Percentiles rank a stretch among this genome's conserved stretches.
Evolutionary conservation across 2,888 invertebrate genomes (phyloP).

Genomic region (Sericinus montela): DNA sequence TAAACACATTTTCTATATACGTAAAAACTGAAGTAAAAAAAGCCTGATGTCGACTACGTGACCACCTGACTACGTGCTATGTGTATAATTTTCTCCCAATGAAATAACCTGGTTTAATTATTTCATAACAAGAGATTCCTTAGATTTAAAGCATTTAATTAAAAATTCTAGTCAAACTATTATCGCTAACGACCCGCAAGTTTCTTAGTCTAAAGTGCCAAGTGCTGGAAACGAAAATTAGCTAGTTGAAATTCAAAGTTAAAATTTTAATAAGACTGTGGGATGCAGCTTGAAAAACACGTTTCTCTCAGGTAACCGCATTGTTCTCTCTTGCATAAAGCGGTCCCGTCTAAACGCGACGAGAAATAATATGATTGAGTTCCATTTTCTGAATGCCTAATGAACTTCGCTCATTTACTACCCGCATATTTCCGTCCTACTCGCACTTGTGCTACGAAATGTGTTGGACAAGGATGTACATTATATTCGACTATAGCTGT

Average conservation of each 20-base stretch:
- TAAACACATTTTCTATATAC: too few species aligned
- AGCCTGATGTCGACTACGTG: too few species aligned
- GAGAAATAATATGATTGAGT: constrained; percentile 55
- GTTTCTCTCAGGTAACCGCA: constrained; percentile 18
- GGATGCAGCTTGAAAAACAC: constrained; percentile 3
- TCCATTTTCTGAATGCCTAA: constrained; percentile 68
- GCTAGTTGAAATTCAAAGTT: not conserved
- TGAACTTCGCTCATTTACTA: constrained; percentile 49
- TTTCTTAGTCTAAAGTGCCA: not conserved
- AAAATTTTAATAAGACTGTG: not conserved
- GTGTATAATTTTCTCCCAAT: too few species aligned
- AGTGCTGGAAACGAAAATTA: not conserved
- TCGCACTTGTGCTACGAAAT: not conserved
- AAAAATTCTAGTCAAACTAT: not conserved
- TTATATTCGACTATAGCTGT: constrained; percentile 2
- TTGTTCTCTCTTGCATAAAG: constrained; percentile 33
- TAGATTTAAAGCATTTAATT: not conserved
- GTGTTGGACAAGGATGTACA: constrained; percentile 28
- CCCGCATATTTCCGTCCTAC: constrained; percentile 3
- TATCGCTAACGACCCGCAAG: not conserved
- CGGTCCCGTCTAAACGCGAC: constrained; percentile 38
- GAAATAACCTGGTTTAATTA: too few species aligned
- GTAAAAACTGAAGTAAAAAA: too few species aligned
- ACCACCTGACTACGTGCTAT: too few species aligned
- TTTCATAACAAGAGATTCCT: too few species aligned